phyloP scores from a whole-genome alignment of 2,888 invertebrate genomes.

The Geotrupes spiniger region DNA sequence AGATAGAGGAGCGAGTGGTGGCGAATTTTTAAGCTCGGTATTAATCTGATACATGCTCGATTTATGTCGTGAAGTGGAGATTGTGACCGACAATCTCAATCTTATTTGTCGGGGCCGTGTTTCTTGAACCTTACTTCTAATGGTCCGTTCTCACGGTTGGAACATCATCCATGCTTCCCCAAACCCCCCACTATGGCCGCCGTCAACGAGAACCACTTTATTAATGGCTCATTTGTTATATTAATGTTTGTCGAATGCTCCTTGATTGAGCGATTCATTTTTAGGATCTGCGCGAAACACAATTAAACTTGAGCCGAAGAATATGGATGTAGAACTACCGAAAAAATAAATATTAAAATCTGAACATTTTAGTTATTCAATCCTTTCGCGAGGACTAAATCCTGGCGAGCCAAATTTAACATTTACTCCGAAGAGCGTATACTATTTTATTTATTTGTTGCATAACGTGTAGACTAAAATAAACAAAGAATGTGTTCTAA shows the following conservation, averaged over 20 bases:
- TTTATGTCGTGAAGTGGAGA: constrained; percentile 32
- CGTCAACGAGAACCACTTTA: constrained; percentile 1
- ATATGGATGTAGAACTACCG: no score
- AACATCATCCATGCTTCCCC: not conserved
- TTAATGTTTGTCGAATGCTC: constrained; percentile 12
- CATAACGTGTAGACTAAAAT: no score
- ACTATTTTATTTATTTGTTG: no score
- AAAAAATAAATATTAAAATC: no score
- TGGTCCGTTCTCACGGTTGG: constrained; percentile 28
- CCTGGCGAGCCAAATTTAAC: no score
- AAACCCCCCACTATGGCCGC: not conserved
- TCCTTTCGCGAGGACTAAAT: no score
- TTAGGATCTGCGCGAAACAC: no score
- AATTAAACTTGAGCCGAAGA: no score
- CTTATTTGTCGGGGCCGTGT: constrained; percentile 28
- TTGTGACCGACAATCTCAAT: constrained; percentile 27
- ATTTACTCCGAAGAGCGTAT: no score
- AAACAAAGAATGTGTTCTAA: no score
- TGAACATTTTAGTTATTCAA: no score
- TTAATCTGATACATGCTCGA: constrained; percentile 30
- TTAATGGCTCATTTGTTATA: constrained; percentile 20
- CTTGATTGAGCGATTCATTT: no score
- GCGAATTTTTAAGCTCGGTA: not conserved
- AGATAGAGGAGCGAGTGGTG: constrained; percentile 10
- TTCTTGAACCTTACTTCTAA: constrained; percentile 25